These are phyloP conservation scores for Lepisosteus oculatus DNA, from an alignment of 2,113 vertebrate species.

Conservation along the genomic window DNA sequence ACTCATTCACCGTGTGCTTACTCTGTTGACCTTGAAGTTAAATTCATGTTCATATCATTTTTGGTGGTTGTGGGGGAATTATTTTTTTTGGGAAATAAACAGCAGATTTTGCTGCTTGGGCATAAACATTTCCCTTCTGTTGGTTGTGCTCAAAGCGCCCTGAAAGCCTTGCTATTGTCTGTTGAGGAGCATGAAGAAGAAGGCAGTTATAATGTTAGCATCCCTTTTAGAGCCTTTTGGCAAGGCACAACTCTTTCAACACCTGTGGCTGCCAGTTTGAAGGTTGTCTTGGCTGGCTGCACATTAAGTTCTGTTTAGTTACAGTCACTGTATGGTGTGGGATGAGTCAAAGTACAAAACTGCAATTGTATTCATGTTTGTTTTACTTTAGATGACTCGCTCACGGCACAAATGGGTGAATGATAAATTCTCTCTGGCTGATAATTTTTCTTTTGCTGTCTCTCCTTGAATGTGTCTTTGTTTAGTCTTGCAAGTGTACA, in stretches of 20 bases:
- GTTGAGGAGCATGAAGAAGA: background rate
- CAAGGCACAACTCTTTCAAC: background rate
- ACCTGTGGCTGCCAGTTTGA: conserved; percentile 26
- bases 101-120: background rate
- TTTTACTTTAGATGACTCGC: background rate
- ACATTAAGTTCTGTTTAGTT: conserved; percentile 15
- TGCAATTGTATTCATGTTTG: conserved; percentile 8
- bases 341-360: conserved; percentile 15
- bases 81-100: background rate
- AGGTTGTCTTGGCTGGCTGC: conserved; percentile 23
- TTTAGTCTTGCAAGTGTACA: background rate
- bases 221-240: background rate
- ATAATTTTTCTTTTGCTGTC: conserved; percentile 7
- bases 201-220: background rate
- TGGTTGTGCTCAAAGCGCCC: too few species aligned
- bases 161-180: background rate
- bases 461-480: conserved; percentile 6
- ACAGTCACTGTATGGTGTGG: conserved; percentile 15
- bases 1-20: conserved; percentile 20
- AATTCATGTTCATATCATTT: background rate
- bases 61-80: too few species aligned
- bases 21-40: conserved; percentile 24
- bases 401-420: conserved; percentile 10
- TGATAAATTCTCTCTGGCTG: conserved; percentile 13
- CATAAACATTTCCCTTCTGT: background rate